Evolutionary conservation across 2,797 vertebrate genomes (phyloP).

Genomic region (Atherinosoma microstoma): DNA sequence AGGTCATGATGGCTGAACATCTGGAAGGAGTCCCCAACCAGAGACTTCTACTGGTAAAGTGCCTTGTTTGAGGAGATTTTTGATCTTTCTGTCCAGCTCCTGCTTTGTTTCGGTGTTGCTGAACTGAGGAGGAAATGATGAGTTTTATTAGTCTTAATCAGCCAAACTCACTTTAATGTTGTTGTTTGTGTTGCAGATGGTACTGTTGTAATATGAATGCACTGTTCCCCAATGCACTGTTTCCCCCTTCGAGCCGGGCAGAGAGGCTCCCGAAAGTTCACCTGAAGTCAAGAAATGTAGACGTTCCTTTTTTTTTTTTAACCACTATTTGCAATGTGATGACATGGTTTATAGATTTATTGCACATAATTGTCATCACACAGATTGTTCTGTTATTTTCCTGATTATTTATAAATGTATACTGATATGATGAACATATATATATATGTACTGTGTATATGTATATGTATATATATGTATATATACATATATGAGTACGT

Average conservation of each 20-base stretch:
- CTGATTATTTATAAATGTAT: too few relatives aligned
- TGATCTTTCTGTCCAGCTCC: too few relatives aligned
- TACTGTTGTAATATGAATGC: conserved; percentile 62
- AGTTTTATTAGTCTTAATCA: conserved; percentile 20
- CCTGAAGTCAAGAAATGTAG: too few relatives aligned
- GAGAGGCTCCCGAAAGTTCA: not conserved
- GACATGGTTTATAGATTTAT: not conserved
- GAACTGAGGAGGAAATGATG: not conserved
- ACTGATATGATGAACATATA: too few relatives aligned
- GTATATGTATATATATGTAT: too few relatives aligned
- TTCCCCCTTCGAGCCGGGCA: conserved; percentile 12
- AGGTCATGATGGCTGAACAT: too few relatives aligned
- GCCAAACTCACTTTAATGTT: not conserved
- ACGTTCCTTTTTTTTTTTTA: not conserved
- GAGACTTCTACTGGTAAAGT: not conserved
- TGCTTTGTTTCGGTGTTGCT: not conserved
- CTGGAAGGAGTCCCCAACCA: not conserved
- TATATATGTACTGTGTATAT: too few relatives aligned
- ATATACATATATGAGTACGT: too few relatives aligned
- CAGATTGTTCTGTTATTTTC: too few relatives aligned
- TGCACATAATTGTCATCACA: not conserved
- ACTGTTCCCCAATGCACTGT: conserved; percentile 77
- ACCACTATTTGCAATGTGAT: not conserved
- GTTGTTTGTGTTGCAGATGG: conserved; percentile 25
- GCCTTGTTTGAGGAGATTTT: not conserved